These are phyloP conservation scores for Athetis lepigone DNA, from an alignment of 2,888 invertebrate species.

Conservation along the genomic window DNA sequence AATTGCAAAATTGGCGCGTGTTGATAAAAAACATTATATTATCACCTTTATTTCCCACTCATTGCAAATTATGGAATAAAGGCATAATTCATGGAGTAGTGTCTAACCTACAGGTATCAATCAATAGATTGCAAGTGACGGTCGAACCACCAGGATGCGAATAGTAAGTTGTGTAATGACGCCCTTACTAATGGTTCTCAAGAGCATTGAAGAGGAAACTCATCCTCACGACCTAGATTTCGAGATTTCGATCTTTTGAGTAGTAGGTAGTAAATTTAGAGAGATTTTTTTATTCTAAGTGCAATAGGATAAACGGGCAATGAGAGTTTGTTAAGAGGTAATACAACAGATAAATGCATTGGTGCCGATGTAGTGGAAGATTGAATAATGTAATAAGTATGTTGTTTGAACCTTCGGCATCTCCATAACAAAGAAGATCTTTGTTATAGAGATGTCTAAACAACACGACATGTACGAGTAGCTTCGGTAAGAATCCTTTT, in stretches of 20 bases:
- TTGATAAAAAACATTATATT: not conserved
- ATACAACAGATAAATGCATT: too few species aligned
- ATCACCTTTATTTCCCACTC: not conserved
- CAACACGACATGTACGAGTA: too few species aligned
- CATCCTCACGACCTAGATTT: not conserved
- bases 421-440: too few species aligned
- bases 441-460: too few species aligned
- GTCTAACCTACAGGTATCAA: slow-evolving; percentile 40
- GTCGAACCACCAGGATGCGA: slow-evolving; percentile 41
- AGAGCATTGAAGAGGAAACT: not conserved
- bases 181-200: slow-evolving; percentile 39
- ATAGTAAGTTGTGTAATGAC: slow-evolving; percentile 55
- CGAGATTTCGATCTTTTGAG: not conserved
- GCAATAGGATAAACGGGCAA: too few species aligned
- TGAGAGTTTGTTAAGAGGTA: too few species aligned
- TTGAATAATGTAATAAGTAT: too few species aligned
- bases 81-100: slow-evolving; percentile 12
- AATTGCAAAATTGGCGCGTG: not conserved
- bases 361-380: too few species aligned
- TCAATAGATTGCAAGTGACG: slow-evolving; percentile 55
- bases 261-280: too few species aligned
- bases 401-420: too few species aligned
- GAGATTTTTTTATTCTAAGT: too few species aligned
- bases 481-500: too few species aligned
- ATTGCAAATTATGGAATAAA: slow-evolving; percentile 41